A percentile compares a stretch with the other conserved stretches of the same genome.
Evolutionary conservation across 2,113 vertebrate species (phyloP).

Genomic region (Macroglossus sobrinus): DNA sequence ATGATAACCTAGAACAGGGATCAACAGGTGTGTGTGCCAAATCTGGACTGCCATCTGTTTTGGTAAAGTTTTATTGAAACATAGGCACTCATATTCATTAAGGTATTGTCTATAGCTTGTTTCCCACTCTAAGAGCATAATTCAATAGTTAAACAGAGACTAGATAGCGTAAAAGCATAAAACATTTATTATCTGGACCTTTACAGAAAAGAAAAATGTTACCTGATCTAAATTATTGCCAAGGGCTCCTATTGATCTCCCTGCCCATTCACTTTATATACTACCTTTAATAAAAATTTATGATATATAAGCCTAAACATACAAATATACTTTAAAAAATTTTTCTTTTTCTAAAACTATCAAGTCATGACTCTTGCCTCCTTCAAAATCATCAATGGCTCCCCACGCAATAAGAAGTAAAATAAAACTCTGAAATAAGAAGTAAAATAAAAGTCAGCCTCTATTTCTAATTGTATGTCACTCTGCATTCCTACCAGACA

Average conservation of each 20-base stretch:
- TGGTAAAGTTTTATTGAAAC: background rate
- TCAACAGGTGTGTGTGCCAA: background rate
- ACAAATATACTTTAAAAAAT: background rate
- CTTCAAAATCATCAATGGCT: background rate
- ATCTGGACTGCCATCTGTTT: background rate
- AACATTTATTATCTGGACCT: background rate
- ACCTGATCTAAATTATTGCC: background rate
- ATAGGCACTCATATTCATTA: background rate
- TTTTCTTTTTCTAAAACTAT: slow-evolving; percentile 13
- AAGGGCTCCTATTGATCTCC: background rate
- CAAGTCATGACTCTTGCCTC: background rate
- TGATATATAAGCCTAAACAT: background rate
- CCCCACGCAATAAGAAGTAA: background rate
- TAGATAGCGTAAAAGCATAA: background rate
- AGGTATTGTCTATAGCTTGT: background rate
- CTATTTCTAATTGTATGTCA: background rate
- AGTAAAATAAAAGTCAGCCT: background rate
- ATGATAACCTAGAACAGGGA: background rate
- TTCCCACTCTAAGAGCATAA: background rate
- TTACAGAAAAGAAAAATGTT: background rate
- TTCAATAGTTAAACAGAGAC: background rate
- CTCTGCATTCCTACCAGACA: background rate
- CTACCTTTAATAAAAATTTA: background rate
- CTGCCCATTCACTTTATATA: background rate
- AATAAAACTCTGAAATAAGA: background rate